Evolutionary conservation across 2,888 invertebrate species (phyloP).

Genomic region (Epinotia demarniana): DNA sequence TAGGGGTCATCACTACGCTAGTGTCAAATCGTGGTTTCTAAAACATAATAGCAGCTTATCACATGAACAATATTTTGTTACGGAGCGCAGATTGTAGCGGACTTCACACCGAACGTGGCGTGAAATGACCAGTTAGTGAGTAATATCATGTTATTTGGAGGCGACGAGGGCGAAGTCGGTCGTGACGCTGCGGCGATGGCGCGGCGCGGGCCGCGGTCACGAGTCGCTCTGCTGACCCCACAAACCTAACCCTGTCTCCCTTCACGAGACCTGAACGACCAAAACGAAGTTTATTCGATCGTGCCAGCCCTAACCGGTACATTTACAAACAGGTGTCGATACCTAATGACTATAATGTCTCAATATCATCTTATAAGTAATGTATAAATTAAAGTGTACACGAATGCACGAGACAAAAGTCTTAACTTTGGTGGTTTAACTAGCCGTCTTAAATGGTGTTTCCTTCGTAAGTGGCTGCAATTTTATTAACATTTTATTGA

Average conservation of each 20-base stretch:
- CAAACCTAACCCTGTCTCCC: constrained; percentile 56
- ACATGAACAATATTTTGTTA: constrained; percentile 58
- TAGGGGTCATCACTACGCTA: constrained; percentile 19
- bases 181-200: constrained; percentile 64
- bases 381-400: constrained; percentile 66
- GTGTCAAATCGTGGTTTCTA: constrained; percentile 40
- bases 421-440: constrained; percentile 58
- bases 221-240: constrained; percentile 80
- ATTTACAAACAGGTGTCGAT: constrained; percentile 59
- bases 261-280: constrained; percentile 53
- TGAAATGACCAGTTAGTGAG: constrained; percentile 83
- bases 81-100: constrained; percentile 56
- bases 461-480: constrained; percentile 65
- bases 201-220: constrained; percentile 73
- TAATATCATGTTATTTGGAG: constrained; percentile 81
- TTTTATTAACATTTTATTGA: constrained; percentile 75
- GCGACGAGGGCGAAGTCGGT: constrained; percentile 73
- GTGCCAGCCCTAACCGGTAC: constrained; percentile 53
- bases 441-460: constrained; percentile 64
- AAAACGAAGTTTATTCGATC: constrained; percentile 50
- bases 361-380: constrained; percentile 64
- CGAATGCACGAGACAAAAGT: constrained; percentile 65
- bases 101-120: constrained; percentile 65
- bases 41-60: constrained; percentile 52
- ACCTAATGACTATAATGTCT: constrained; percentile 65